Evolutionary conservation across 1,140 invertebrate species (phyloP), one percentile per base, ranked within the genome.

Genomic region (Samia ricini): DNA sequence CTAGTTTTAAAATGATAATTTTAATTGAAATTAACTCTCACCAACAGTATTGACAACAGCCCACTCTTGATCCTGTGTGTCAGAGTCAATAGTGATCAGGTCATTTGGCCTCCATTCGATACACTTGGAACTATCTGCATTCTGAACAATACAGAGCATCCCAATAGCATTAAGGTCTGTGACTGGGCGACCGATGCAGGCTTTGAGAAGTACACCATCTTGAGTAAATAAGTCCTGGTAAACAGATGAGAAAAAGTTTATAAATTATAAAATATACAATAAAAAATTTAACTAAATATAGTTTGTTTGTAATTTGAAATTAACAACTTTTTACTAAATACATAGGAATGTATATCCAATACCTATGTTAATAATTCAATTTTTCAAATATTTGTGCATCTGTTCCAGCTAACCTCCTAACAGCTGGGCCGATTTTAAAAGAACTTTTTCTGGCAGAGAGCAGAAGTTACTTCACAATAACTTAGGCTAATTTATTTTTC

Each of bases 91-190:
- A 26, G 95, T 93, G 50, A 95, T 93, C 48, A 94, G 92, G 56
- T 94, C 95, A 65, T 93, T 93, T 3, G 95, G 95, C 78, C 94
- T 94, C 96, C 96, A 97, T 87, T 96, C 95, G 36, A 97, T 93
- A 50, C 91, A 94, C 68, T 92, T 85, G 18, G 83, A 86, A 21
- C 79, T 78, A 60, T 91, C 88, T 0, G 86, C 70, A 74, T 77
- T 81, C 63, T 93, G 91, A 2, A 92, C 91, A 56, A 94, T 86
- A 59, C 91, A 93, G 5, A 94, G 79, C 62, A 93, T 92, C 2
- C 93, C 93, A 58, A 92, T 92, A 6, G 91, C 90, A 73, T 94
- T 93, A 18, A 94, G 74, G 64, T 93, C 92, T 4, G 84, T 81
- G 24, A 92, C 91, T 23, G 93, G 89, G 36, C 91, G 87, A 0